A percentile compares a stretch with the other conserved stretches of the same genome.
These are phyloP conservation scores for Brachynemurus nebulosus DNA, from an alignment of 2,888 invertebrate species.

Conservation along the genomic window DNA sequence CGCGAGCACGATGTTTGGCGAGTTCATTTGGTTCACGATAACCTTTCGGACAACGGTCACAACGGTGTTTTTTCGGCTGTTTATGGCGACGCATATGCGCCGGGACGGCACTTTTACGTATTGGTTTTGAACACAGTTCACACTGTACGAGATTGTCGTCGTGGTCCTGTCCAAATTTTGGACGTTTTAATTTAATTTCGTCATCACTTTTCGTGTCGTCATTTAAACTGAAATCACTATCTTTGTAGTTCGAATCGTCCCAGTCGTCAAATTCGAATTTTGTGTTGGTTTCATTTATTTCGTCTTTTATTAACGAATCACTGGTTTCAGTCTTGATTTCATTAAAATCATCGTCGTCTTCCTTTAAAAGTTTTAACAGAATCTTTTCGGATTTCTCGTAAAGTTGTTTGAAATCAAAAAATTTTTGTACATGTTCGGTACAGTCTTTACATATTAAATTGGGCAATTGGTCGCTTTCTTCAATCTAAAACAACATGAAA, in stretches of 20 bases:
- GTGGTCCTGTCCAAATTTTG: too few species aligned
- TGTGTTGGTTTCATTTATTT: not conserved
- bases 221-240: not conserved
- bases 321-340: not conserved
- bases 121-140: too few species aligned
- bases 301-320: not conserved
- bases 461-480: not conserved
- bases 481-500: not conserved
- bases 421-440: not conserved
- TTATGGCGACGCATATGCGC: slow-evolving; percentile 1
- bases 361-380: not conserved
- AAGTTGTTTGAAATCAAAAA: not conserved
- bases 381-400: not conserved
- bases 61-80: not conserved
- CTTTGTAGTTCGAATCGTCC: not conserved
- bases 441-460: not conserved
- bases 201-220: not conserved
- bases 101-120: too few species aligned
- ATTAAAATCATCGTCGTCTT: not conserved
- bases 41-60: not conserved
- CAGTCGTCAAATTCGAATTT: not conserved
- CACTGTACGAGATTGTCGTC: too few species aligned
- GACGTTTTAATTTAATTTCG: too few species aligned
- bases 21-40: not conserved
- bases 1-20: not conserved